A percentile compares a stretch with the other conserved stretches of the same genome.
These are phyloP conservation scores for Candoia aspera DNA, from an alignment of 2,113 vertebrate species.

Conservation along the genomic window DNA sequence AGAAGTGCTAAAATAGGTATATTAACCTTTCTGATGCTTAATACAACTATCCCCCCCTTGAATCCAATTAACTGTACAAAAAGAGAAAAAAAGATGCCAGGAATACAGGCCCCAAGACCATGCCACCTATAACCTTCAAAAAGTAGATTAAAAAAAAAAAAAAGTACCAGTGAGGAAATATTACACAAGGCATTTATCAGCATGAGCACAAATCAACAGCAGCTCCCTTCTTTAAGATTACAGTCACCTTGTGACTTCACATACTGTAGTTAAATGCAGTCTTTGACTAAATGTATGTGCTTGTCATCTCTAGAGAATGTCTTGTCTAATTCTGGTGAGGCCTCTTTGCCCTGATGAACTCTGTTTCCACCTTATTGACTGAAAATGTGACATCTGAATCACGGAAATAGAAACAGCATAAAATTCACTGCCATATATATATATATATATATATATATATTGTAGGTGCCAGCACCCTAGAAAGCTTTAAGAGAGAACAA, in stretches of 20 bases:
- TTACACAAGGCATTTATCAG: background rate
- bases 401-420: background rate
- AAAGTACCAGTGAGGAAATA: background rate
- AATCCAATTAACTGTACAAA: no score
- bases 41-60: no score
- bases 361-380: background rate
- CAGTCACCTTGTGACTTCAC: background rate
- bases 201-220: background rate
- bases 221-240: background rate
- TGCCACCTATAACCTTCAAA: no score
- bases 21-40: no score
- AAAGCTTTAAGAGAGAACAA: background rate
- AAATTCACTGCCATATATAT: background rate
- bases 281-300: background rate
- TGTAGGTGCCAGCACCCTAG: background rate
- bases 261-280: background rate
- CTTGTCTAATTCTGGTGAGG: background rate
- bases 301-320: background rate
- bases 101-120: no score
- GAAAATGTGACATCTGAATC: background rate
- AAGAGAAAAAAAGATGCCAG: no score
- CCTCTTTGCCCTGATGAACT: background rate
- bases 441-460: no score
- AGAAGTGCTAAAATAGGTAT: no score
- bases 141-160: no score